Evolutionary conservation across 2,113 vertebrate genomes (phyloP).

Genomic region (Lepus americanus): DNA sequence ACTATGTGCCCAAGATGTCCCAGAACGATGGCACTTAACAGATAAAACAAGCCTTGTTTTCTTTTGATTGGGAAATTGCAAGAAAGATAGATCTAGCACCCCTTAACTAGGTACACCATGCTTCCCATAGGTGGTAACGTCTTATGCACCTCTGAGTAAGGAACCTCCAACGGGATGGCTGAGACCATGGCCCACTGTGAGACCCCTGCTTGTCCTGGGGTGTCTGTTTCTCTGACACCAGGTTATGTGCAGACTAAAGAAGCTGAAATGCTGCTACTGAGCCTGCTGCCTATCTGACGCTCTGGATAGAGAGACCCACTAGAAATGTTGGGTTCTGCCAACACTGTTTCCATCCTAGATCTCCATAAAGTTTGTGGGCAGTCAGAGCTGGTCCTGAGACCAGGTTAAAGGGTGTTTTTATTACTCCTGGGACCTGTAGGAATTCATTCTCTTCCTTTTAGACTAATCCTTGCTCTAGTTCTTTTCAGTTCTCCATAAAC

Average conservation of each 20-base stretch:
- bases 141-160: neutral
- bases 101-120: neutral
- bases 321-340: slow-evolving; percentile 10
- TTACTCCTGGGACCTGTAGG: neutral
- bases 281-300: slow-evolving; percentile 15
- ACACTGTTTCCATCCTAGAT: slow-evolving; percentile 61
- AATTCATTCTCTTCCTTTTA: slow-evolving; percentile 21
- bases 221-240: neutral
- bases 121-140: neutral
- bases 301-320: slow-evolving; percentile 55
- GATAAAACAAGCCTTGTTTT: neutral
- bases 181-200: neutral
- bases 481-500: slow-evolving; percentile 15
- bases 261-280: neutral
- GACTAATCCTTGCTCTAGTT: neutral
- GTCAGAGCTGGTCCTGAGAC: neutral
- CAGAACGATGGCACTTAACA: neutral
- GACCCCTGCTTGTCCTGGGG: neutral
- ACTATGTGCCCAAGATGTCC: neutral
- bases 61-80: neutral
- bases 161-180: neutral
- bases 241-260: neutral
- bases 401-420: neutral
- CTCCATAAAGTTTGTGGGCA: neutral
- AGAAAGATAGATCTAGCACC: neutral